These are phyloP conservation scores for Fopius arisanus DNA, from an alignment of 1,140 invertebrate species.

Conservation along the genomic window DNA sequence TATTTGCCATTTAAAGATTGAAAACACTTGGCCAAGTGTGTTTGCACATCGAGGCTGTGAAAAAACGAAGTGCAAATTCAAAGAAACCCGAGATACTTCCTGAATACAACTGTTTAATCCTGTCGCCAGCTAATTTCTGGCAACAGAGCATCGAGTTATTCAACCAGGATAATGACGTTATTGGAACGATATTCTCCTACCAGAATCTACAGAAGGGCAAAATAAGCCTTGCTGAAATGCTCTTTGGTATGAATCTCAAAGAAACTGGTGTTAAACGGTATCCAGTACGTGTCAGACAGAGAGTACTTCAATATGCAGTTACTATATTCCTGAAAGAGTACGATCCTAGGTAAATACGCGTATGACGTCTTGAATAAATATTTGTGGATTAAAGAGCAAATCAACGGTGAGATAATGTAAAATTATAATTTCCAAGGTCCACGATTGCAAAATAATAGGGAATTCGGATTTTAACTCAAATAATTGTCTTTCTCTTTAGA, in stretches of 20 bases:
- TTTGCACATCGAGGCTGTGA: constrained; percentile 84
- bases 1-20: constrained; percentile 58
- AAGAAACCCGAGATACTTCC: constrained; percentile 74
- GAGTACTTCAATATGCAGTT: constrained; percentile 88
- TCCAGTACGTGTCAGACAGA: constrained; percentile 80
- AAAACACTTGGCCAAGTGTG: constrained; percentile 82
- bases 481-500: constrained; percentile 61
- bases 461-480: background rate
- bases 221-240: constrained; percentile 85
- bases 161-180: constrained; percentile 77
- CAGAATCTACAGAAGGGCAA: constrained; percentile 82
- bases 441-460: no score
- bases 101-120: constrained; percentile 89
- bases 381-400: background rate
- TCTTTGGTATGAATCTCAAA: constrained; percentile 90
- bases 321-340: constrained; percentile 87
- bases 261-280: constrained; percentile 90
- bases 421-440: background rate
- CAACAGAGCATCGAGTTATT: constrained; percentile 81
- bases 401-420: background rate
- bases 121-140: constrained; percentile 96
- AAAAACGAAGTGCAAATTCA: constrained; percentile 64
- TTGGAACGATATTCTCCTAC: constrained; percentile 83
- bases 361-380: constrained; percentile 13
- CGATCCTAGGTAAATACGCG: constrained; percentile 72